These are phyloP conservation scores for Stenichneumon culpator DNA, from an alignment of 2,888 invertebrate genomes.

Conservation along the genomic window DNA sequence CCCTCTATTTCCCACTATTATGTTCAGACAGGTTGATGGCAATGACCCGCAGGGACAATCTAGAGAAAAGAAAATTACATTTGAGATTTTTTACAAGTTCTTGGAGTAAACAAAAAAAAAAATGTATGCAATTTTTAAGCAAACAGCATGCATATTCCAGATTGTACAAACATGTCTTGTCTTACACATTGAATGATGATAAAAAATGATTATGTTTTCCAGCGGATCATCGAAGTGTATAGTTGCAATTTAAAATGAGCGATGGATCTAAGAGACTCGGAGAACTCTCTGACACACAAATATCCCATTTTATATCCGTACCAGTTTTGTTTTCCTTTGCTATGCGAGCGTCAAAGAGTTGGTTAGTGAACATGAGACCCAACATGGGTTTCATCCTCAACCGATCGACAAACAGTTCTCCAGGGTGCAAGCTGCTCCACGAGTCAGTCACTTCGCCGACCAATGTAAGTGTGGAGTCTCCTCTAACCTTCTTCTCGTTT, in stretches of 20 bases:
- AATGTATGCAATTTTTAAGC: too few species aligned
- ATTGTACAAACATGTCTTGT: too few species aligned
- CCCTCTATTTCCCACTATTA: conserved; percentile 74
- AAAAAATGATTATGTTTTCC: too few species aligned
- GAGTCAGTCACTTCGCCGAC: conserved; percentile 25
- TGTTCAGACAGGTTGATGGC: conserved; percentile 73
- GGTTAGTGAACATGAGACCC: conserved; percentile 65
- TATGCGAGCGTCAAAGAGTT: conserved; percentile 3
- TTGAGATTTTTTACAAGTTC: too few species aligned
- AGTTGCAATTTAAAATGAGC: too few species aligned
- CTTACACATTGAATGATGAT: too few species aligned
- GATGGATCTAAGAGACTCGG: too few species aligned
- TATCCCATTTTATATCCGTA: conserved; percentile 13
- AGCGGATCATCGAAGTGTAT: too few species aligned
- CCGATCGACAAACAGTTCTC: conserved; percentile 62
- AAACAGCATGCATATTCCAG: too few species aligned
- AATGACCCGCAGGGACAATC: conserved; percentile 75
- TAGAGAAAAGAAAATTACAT: conserved; percentile 44
- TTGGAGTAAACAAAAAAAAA: too few species aligned
- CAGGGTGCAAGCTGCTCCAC: conserved; percentile 27
- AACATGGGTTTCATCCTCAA: conserved; percentile 72
- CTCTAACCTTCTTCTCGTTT: conserved; percentile 71
- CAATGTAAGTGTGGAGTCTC: conserved; percentile 66
- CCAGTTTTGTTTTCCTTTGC: conserved; percentile 9
- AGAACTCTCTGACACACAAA: neutral